Evolutionary conservation across 2,888 invertebrate genomes (phyloP).

Genomic region (Steinernema carpocapsae): DNA sequence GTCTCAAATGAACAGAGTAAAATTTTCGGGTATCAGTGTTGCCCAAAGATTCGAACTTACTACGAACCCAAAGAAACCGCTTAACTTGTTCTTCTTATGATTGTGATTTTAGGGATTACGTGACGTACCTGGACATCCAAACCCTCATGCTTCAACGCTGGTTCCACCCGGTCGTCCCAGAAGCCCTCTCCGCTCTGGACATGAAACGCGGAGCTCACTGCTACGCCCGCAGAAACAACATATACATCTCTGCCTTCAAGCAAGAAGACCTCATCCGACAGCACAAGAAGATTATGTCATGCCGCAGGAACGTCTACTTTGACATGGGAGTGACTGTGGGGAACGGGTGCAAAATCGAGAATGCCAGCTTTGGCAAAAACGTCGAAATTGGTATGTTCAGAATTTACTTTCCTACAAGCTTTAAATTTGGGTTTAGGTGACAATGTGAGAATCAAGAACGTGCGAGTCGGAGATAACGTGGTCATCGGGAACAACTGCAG

Average conservation of each 20-base stretch:
- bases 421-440: not conserved
- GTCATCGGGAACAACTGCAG: slow-evolving; percentile 37
- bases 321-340: slow-evolving; percentile 43
- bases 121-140: slow-evolving; percentile 45
- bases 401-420: not conserved
- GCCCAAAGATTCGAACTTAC: too few species aligned
- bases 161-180: slow-evolving; percentile 54
- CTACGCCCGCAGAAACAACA: not conserved
- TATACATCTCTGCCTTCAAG: not conserved
- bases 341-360: slow-evolving; percentile 28
- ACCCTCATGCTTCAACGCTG: slow-evolving; percentile 51
- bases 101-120: slow-evolving; percentile 41
- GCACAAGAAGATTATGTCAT: not conserved
- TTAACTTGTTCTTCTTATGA: not conserved
- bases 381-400: slow-evolving; percentile 40
- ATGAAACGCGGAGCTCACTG: not conserved
- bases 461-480: slow-evolving; percentile 34
- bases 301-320: not conserved
- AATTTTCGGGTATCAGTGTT: too few species aligned
- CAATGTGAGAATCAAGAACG: not conserved
- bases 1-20: too few species aligned
- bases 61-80: too few species aligned
- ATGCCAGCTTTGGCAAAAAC: slow-evolving; percentile 41
- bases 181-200: slow-evolving; percentile 8
- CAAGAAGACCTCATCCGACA: not conserved